Conservation (phyloP, 1,140 invertebrate species). For the Laupala kohalensis region DNA sequence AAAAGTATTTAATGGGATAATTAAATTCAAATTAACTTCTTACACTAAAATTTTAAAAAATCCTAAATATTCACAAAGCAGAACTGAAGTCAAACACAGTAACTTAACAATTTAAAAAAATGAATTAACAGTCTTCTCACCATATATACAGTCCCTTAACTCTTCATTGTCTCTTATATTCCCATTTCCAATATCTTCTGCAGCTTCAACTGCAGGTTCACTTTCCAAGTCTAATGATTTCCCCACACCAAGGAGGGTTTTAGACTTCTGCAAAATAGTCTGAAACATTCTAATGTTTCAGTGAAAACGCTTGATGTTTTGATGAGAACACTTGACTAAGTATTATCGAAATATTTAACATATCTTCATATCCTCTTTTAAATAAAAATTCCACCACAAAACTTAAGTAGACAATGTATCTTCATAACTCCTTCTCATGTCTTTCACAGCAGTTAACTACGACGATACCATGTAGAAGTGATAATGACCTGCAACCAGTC, state of each 20-base stretch:
- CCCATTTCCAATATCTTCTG: neutral
- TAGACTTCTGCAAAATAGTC: conserved; percentile 11
- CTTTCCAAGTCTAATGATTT: neutral
- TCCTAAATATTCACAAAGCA: neutral
- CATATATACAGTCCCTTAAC: conserved; percentile 51
- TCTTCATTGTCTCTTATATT: conserved; percentile 26
- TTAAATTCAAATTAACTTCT: neutral
- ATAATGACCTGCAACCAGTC: too few species aligned
- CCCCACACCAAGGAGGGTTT: neutral
- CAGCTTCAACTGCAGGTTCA: neutral
- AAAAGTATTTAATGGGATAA: neutral
- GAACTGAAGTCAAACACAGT: conserved; percentile 12
- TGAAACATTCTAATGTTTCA: conserved; percentile 8
- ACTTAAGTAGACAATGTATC: too few species aligned
- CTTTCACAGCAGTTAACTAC: too few species aligned
- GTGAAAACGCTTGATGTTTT: too few species aligned
- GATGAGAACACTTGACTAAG: too few species aligned
- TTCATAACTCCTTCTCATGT: too few species aligned
- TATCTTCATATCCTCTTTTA: too few species aligned
- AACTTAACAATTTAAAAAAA: neutral
- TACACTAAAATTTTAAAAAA: neutral
- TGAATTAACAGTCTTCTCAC: conserved; percentile 24
- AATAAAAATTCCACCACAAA: too few species aligned
- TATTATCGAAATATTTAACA: too few species aligned
- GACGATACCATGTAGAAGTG: too few species aligned